These are phyloP conservation scores for Limnephilus lunatus DNA, from an alignment of 2,888 invertebrate species.

Conservation along the genomic window DNA sequence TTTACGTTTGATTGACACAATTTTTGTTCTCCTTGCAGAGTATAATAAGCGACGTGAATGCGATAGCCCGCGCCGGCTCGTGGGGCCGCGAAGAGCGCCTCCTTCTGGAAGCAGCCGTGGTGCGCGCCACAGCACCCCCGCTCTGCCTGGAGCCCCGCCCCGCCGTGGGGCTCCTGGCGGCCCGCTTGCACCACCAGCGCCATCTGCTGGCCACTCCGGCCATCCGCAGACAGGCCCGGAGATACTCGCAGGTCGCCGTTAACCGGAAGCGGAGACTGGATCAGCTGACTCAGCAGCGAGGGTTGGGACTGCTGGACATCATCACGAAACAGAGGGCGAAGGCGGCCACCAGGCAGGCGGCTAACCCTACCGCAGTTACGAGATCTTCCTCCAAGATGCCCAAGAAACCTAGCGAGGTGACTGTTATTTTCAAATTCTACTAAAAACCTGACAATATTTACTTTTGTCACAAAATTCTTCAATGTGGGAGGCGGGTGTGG, in stretches of 20 bases:
- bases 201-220: constrained; percentile 86
- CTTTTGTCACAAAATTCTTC: neutral
- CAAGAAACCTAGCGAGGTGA: constrained; percentile 78
- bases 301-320: constrained; percentile 86
- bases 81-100: constrained; percentile 88
- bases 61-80: constrained; percentile 76
- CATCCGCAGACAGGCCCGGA: constrained; percentile 85
- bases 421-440: neutral
- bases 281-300: constrained; percentile 88
- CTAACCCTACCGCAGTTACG: constrained; percentile 73
- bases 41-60: constrained; percentile 81
- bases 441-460: neutral
- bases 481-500: too few species aligned
- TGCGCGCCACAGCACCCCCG: constrained; percentile 90
- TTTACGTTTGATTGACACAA: neutral
- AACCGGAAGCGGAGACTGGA: constrained; percentile 93
- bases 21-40: constrained; percentile 73
- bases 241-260: constrained; percentile 88
- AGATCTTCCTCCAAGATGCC: constrained; percentile 76
- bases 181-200: constrained; percentile 85
- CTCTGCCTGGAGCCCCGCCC: constrained; percentile 94
- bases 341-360: constrained; percentile 75
- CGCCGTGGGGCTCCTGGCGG: constrained; percentile 85
- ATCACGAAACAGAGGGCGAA: constrained; percentile 77
- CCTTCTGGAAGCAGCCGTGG: constrained; percentile 89